Conservation (phyloP, 2,888 invertebrate species). For the Steinernema hermaphroditum region DNA sequence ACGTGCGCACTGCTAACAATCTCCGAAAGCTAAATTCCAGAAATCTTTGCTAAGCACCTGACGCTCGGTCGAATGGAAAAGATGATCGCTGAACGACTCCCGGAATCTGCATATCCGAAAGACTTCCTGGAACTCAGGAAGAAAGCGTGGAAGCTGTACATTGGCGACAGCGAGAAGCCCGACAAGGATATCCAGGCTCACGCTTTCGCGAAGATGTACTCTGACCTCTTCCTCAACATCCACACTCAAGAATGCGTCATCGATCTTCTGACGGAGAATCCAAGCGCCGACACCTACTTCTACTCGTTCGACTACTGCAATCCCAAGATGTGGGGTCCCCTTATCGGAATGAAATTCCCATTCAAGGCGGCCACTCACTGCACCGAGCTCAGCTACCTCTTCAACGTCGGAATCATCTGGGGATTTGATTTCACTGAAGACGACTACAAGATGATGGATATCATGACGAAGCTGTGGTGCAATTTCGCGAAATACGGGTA, state of each 20-base stretch:
- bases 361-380: slow-evolving; percentile 49
- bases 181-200: slow-evolving; percentile 42
- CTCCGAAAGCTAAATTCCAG: neutral
- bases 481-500: slow-evolving; percentile 60
- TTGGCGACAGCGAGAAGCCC: slow-evolving; percentile 44
- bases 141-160: slow-evolving; percentile 49
- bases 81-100: slow-evolving; percentile 47
- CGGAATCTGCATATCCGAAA: slow-evolving; percentile 44
- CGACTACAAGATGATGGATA: slow-evolving; percentile 50
- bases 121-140: slow-evolving; percentile 46
- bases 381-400: slow-evolving; percentile 54
- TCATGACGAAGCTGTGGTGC: slow-evolving; percentile 56
- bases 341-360: slow-evolving; percentile 49
- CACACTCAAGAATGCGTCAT: slow-evolving; percentile 41
- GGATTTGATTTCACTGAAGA: slow-evolving; percentile 50
- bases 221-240: slow-evolving; percentile 54
- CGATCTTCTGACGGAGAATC: neutral
- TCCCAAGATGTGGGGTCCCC: slow-evolving; percentile 48
- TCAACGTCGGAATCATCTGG: slow-evolving; percentile 52
- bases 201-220: slow-evolving; percentile 52
- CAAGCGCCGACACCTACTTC: slow-evolving; percentile 41
- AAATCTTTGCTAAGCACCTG: slow-evolving; percentile 40
- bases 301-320: slow-evolving; percentile 58
- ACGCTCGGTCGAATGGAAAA: slow-evolving; percentile 54
- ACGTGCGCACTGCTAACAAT: neutral